These are phyloP conservation scores for Beroe ovata DNA, from an alignment of 37 sponge, comb jelly and placozoan species.

Conservation along the genomic window DNA sequence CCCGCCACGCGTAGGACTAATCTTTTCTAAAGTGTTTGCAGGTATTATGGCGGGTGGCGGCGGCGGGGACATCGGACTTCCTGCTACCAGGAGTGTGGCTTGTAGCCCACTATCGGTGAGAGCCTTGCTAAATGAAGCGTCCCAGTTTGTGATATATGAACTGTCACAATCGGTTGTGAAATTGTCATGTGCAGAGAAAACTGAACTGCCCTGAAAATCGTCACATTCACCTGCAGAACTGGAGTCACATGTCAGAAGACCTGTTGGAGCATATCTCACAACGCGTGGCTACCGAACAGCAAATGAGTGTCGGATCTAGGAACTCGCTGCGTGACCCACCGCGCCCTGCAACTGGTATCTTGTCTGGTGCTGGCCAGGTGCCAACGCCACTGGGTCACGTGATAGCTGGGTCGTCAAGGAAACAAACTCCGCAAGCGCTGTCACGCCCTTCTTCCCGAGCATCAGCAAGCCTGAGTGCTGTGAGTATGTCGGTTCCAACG, in stretches of 20 bases:
- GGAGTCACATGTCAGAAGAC: constrained; percentile 61
- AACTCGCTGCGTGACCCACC: constrained; percentile 8
- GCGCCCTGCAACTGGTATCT: neutral
- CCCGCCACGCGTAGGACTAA: neutral
- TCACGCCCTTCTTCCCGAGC: constrained; percentile 37
- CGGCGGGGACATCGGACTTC: neutral
- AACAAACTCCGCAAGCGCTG: constrained; percentile 13
- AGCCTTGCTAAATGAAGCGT: too few species aligned
- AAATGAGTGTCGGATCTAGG: neutral
- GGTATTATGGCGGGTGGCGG: constrained; percentile 24
- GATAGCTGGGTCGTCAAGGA: neutral
- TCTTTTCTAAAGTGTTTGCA: constrained; percentile 63
- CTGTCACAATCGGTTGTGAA: neutral
- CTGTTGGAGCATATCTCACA: constrained; percentile 55
- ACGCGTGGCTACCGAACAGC: constrained; percentile 44
- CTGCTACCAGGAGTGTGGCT: constrained; percentile 52
- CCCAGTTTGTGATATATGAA: too few species aligned
- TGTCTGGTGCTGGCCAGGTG: neutral
- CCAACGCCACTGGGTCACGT: neutral
- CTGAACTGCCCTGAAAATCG: neutral
- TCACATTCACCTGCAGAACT: constrained; percentile 6
- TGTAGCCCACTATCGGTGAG: constrained; percentile 60
- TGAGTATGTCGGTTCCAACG: too few species aligned
- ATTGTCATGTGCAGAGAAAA: too few species aligned
- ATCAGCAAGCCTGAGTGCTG: neutral